A percentile compares a stretch with the other conserved stretches of the same genome.
Conservation (phyloP, 2,797 vertebrate genomes). For the Synanceia verrucosa region DNA sequence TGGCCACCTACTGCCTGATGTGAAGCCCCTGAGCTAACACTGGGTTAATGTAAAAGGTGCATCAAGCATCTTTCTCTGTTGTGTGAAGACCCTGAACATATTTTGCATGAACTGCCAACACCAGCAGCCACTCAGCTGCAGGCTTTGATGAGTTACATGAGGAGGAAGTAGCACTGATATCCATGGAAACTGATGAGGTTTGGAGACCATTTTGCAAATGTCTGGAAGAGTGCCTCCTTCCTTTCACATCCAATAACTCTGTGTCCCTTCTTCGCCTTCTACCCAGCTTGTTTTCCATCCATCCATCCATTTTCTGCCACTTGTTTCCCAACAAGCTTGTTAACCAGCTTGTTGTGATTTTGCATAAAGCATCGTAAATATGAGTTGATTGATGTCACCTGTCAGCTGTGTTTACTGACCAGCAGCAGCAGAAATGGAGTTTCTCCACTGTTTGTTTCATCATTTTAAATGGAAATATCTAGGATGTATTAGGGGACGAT, state of each 20-base stretch:
- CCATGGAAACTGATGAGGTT: not conserved
- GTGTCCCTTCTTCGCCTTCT: not conserved
- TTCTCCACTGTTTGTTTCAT: too few species aligned
- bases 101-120: not conserved
- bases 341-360: too few species aligned
- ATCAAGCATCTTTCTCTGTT: not conserved
- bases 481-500: too few species aligned
- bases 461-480: too few species aligned
- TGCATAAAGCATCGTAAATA: not conserved
- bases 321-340: too few species aligned
- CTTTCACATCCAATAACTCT: not conserved
- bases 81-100: not conserved
- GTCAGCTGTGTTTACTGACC: not conserved
- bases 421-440: not conserved
- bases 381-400: slow-evolving; percentile 24
- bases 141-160: not conserved
- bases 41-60: not conserved
- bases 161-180: not conserved
- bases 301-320: too few species aligned
- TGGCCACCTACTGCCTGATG: too few species aligned
- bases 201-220: not conserved
- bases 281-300: slow-evolving; percentile 2
- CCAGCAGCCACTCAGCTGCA: not conserved
- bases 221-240: not conserved
- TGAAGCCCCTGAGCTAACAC: not conserved